phyloP scores from a whole-genome alignment of 2,113 vertebrate genomes.

The Sterna hirundo region DNA sequence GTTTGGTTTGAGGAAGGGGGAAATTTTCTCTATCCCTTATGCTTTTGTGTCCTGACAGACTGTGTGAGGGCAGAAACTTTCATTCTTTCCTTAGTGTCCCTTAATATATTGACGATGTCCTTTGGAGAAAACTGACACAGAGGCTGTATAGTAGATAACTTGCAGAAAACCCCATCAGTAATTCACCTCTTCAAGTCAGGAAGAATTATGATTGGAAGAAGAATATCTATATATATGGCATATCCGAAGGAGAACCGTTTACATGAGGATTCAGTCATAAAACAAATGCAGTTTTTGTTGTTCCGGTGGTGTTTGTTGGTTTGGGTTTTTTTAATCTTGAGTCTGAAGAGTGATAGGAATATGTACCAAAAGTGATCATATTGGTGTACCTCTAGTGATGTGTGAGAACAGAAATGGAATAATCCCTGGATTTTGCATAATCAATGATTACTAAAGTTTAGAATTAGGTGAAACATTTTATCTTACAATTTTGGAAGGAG shows the following conservation, averaged over 20 bases:
- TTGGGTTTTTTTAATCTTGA: neutral
- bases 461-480: neutral
- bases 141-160: neutral
- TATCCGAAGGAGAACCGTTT: neutral
- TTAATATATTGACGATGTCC: neutral
- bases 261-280: neutral
- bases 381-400: neutral
- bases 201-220: neutral
- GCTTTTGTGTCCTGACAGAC: neutral
- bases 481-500: neutral
- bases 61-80: neutral
- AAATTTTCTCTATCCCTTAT: neutral
- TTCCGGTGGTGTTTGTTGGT: neutral
- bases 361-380: neutral
- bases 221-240: neutral
- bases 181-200: neutral
- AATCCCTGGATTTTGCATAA: neutral
- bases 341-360: neutral
- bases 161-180: neutral
- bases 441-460: neutral
- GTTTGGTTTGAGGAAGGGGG: neutral
- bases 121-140: neutral
- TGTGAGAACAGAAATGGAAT: neutral
- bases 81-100: neutral
- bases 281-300: neutral